Base-by-base conservation (phyloP, 2,888 invertebrate genomes). In the Coelogynopora nodosa region DNA sequence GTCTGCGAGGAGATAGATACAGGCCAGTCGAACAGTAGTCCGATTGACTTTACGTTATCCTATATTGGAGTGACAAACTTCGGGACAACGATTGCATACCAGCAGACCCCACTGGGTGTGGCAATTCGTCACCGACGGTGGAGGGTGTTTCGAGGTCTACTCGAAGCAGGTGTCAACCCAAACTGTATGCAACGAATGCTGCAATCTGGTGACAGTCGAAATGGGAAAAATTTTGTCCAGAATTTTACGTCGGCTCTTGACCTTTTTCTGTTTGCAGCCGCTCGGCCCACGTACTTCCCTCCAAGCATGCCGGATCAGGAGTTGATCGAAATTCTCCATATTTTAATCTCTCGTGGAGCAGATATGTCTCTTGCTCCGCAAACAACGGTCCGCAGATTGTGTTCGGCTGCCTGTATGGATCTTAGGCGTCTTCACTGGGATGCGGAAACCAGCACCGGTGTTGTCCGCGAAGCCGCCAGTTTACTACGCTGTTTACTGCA, bases 191-290 rank as follows among this genome's bases (percentile, higher is more conserved):
- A 80, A 28, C 10, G 29, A 23, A 27, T 80, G 29, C 26, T 80
- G 23, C 29, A 27, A 80, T 5, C 81, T 10, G 81, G 27, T 5
- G 81, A 80, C 29, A 23, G 81, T 27, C 81, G 81, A 28, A 27
- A 10, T 28, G 81, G 27, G 10, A 80, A 28, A 80, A 23, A 80
- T 23, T 80, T 27, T 80, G 81, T 80, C 29, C 27, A 23, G 13
- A 23, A n/a, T 27, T 80, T 80, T 28, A 5, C 27, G 10, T 80
- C 81, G 27, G 81, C 81, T 5, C 81, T 80, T 5, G 81, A 80
- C 23, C 81, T 80, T 5, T 80, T 80, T 28, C 81, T 80, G 29
- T 80, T 80, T 28, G 81, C 81, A 27, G 81, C 81, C 27, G 81
- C 29, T 5, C 81, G 81, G 29, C 81, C 81, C 27, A 80, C 81